phyloP scores from a whole-genome alignment of 2,113 vertebrate species.

The Ptilorrhoa leucosticta region DNA sequence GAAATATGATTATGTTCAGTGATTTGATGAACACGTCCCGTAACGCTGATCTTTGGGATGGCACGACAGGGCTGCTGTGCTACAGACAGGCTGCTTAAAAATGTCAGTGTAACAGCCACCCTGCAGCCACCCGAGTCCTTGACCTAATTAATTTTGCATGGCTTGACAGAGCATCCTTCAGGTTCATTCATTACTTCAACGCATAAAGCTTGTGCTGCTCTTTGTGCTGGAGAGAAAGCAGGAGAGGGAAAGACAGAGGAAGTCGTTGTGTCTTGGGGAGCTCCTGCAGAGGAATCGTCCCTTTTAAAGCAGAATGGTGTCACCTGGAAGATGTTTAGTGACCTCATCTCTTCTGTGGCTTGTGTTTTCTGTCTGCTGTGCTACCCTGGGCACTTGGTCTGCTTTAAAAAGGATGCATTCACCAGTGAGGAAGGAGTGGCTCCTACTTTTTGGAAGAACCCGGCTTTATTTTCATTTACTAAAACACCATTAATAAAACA shows the following conservation, averaged over 20 bases:
- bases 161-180: neutral
- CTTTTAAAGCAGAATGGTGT: neutral
- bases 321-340: neutral
- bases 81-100: neutral
- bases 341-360: neutral
- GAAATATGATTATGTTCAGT: neutral
- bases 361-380: neutral
- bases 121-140: neutral
- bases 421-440: neutral
- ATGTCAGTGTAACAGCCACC: neutral
- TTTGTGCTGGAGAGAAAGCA: neutral
- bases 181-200: slow-evolving; percentile 17
- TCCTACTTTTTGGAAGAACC: neutral
- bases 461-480: neutral
- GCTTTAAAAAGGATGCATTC: neutral
- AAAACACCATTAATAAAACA: neutral
- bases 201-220: neutral
- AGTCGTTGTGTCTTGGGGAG: neutral
- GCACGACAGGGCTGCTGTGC: neutral
- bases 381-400: neutral
- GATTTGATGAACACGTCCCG: neutral
- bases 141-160: slow-evolving; percentile 43
- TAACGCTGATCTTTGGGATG: neutral
- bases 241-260: neutral
- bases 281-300: neutral